Base-by-base conservation (phyloP, 2,113 vertebrate species). In the Eubucco bourcierii region DNA sequence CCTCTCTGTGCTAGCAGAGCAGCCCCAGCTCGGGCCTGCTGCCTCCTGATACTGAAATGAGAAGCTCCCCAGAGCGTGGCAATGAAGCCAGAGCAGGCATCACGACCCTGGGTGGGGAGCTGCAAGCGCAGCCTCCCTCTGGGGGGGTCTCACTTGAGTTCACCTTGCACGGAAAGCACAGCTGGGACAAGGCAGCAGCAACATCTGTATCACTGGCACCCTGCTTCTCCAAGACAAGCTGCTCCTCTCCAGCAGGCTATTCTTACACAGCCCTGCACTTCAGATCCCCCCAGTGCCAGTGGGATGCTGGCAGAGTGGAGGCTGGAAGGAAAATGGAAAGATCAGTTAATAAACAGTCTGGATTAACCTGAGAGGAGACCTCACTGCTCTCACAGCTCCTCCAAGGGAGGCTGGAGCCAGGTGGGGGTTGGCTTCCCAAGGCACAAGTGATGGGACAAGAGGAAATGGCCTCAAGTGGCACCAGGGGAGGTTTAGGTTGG, bases 1-100 rank as follows among this genome's bases (percentile, higher is more conserved):
- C 20, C 77, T 58, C 20, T 17, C 23, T 2, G 37, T 4, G 17
- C 20, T 39, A n/a, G 13, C 52, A 7, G 25, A 15, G 11, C 9
- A 46, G 4, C 33, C 56, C 21, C 58, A 59, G 34, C 37, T 59
- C 12, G 4, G 2, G 3, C 1, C 1, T 7, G 3, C 27, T 6
- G 0, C 41, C 19, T 55, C 61, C 67, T 23, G 11, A 12, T 2
- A 59, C 4, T 3, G 8, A 25, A 23, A 55, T 16, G 2, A 34
- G 72, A 34, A 52, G 8, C 61, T 68, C 56, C 19, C 13, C 29
- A 11, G 23, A 6, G 4, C 29, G 37, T 20, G 33, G 37, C 4
- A 27, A 29, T 17, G 25, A 64, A 39, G 39, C 23, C 64, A 31
- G 12, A 71, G 20, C 2, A 64, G 29, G 24, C 20, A 15, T 8